phyloP scores from a whole-genome alignment of 2,888 invertebrate genomes.

The Lithosia quadra region DNA sequence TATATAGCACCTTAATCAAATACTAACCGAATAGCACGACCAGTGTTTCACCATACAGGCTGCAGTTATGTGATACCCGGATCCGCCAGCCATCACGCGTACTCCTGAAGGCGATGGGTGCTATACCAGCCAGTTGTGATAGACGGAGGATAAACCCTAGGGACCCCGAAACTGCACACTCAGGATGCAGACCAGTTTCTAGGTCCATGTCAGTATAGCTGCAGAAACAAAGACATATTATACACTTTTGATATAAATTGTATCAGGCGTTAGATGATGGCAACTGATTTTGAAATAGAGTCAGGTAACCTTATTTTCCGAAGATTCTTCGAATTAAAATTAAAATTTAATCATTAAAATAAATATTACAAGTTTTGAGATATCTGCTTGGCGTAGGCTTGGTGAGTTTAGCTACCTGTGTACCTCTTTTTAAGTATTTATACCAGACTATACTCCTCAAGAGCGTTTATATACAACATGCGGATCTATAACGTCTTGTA shows the following conservation, averaged over 20 bases:
- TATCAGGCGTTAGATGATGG: not conserved
- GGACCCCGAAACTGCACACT: not conserved
- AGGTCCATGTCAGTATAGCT: not conserved
- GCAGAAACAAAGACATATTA: not conserved
- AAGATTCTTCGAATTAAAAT: too few relatives aligned
- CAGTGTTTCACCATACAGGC: slow-evolving; percentile 3
- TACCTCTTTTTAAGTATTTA: too few relatives aligned
- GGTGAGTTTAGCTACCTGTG: too few relatives aligned
- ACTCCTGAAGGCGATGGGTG: not conserved
- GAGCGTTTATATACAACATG: not conserved
- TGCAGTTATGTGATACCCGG: slow-evolving; percentile 8
- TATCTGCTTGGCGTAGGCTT: too few relatives aligned
- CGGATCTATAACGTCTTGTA: not conserved
- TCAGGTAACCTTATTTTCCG: too few relatives aligned
- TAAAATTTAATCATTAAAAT: too few relatives aligned
- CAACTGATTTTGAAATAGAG: too few relatives aligned
- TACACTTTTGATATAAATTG: too few relatives aligned
- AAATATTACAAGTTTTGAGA: too few relatives aligned
- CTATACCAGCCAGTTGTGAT: slow-evolving; percentile 2
- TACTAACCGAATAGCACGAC: slow-evolving; percentile 3
- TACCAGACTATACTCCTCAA: too few relatives aligned
- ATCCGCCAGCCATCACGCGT: slow-evolving; percentile 1
- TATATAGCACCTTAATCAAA: not conserved
- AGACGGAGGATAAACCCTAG: not conserved
- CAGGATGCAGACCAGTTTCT: not conserved